Base-by-base conservation (phyloP, 2,888 invertebrate genomes). In the Drosophila putrida region DNA sequence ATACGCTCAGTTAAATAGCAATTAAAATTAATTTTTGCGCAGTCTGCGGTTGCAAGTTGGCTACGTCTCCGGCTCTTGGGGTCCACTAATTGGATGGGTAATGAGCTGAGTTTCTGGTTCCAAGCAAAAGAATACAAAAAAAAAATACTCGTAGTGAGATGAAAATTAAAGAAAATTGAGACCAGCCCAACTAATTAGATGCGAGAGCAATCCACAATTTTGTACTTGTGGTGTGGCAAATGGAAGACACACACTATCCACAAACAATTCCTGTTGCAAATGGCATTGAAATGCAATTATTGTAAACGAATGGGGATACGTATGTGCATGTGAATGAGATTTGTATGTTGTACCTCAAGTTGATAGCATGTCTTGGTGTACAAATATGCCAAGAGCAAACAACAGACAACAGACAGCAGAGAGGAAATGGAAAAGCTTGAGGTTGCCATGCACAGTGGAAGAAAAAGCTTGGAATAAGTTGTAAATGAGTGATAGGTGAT, bases 21-120 rank as follows among this genome's bases (percentile, higher is more conserved):
- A 83, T 83, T 86, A 77, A 83, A 83, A 86, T 86, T 83, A 81
- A 83, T 83, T 83, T 86, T 83, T 81, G 75, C 81, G 71, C 81
- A 82, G 67, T 79, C 66, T 85, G 75, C 63, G 82, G 78, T 25
- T 49, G 62, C 62, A 47, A 59, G 35, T 73, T 46, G 62, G 59
- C 58, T 54, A 46, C 38, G 36, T 15, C 71, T 62, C 51, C 51
- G 49, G 47, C 68, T 43, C 46, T 58, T 44, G 62, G 68, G 55
- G 63, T 61, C 53, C 58, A 44, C 86, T 86, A 83, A 83, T 83
- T 83, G 79, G 77, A 71, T 70, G 76, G 60, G 54, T 84, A 84
- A 81, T 77, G 77, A 81, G 82, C 64, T 53, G 43, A 41, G 72
- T 39, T 41, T 35, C 47, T 49, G 27, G 15, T n/a, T 35, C 20